A percentile compares a stretch with the other conserved stretches of the same genome.
These are phyloP conservation scores for Megaleporinus macrocephalus DNA, from an alignment of 2,113 vertebrate species.

Conservation along the genomic window DNA sequence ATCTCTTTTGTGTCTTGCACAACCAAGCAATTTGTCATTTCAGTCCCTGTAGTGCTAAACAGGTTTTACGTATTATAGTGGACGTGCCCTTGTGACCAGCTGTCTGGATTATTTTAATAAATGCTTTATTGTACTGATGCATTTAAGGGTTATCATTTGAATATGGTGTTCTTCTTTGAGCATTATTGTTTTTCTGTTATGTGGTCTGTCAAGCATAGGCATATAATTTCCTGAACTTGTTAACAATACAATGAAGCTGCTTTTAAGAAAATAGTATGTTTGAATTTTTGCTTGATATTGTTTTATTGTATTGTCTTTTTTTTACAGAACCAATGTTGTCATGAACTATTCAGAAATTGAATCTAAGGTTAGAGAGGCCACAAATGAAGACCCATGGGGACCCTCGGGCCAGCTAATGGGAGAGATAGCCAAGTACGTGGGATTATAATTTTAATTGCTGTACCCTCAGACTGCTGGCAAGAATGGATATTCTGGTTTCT, in stretches of 20 bases:
- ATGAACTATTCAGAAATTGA: constrained; percentile 99
- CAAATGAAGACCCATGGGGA: constrained; percentile 98
- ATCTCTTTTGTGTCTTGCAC: constrained; percentile 28
- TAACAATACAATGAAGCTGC: neutral
- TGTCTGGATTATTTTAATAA: neutral
- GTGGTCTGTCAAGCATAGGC: neutral
- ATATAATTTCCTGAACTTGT: no score
- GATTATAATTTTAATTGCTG: neutral
- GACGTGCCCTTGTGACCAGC: neutral
- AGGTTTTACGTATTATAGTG: constrained; percentile 24
- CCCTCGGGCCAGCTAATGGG: constrained; percentile 97
- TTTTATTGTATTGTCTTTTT: constrained; percentile 15
- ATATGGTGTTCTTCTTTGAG: neutral
- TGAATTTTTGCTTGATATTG: no score
- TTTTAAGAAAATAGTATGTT: neutral
- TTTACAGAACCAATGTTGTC: constrained; percentile 93
- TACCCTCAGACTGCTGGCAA: neutral
- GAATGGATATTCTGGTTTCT: neutral
- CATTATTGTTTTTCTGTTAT: no score
- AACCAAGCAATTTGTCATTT: constrained; percentile 17
- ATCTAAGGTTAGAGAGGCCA: constrained; percentile 99
- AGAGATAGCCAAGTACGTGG: constrained; percentile 92
- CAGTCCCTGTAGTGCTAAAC: constrained; percentile 23
- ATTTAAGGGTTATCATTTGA: neutral
- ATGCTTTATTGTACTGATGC: neutral